These are phyloP conservation scores for Hylaea fasciaria DNA, from an alignment of 2,888 invertebrate genomes.

Conservation along the genomic window DNA sequence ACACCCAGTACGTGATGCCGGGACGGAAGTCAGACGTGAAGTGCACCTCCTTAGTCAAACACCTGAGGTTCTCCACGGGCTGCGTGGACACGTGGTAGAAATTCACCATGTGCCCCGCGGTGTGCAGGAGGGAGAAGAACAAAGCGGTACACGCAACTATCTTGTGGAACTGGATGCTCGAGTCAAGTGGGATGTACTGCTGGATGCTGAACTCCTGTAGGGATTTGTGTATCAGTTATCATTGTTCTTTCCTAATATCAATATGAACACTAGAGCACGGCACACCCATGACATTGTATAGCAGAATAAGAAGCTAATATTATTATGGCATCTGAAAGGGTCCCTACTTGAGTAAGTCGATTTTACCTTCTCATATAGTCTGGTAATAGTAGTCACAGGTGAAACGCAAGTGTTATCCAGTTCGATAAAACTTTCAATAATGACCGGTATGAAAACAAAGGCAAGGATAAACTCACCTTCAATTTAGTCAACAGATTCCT, in stretches of 20 bases:
- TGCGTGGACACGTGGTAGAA: conserved; percentile 99
- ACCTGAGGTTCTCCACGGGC: conserved; percentile 95
- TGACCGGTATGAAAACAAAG: too few relatives aligned
- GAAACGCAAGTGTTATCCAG: too few relatives aligned
- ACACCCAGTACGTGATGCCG: conserved; percentile 97
- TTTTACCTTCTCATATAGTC: too few relatives aligned
- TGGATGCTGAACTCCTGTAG: conserved; percentile 93
- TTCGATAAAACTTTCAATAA: too few relatives aligned
- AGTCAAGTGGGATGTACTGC: conserved; percentile 96
- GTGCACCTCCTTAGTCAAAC: conserved; percentile 96
- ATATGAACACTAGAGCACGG: too few relatives aligned
- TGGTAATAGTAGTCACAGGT: too few relatives aligned
- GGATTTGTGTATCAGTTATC: conserved; percentile 12
- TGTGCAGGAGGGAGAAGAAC: conserved; percentile 96
- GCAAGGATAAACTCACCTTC: conserved; percentile 82
- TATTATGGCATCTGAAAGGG: too few relatives aligned
- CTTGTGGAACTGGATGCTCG: conserved; percentile 98
- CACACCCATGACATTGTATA: too few relatives aligned
- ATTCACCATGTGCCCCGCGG: conserved; percentile 97
- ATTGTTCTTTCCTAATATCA: too few relatives aligned
- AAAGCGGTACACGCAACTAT: conserved; percentile 97
- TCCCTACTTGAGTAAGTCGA: too few relatives aligned
- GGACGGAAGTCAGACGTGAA: conserved; percentile 97
- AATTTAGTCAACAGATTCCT: conserved; percentile 95
- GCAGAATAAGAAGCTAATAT: too few relatives aligned